These are phyloP conservation scores for Patella ulyssiponensis DNA, from an alignment of 2,888 invertebrate genomes.

Conservation along the genomic window DNA sequence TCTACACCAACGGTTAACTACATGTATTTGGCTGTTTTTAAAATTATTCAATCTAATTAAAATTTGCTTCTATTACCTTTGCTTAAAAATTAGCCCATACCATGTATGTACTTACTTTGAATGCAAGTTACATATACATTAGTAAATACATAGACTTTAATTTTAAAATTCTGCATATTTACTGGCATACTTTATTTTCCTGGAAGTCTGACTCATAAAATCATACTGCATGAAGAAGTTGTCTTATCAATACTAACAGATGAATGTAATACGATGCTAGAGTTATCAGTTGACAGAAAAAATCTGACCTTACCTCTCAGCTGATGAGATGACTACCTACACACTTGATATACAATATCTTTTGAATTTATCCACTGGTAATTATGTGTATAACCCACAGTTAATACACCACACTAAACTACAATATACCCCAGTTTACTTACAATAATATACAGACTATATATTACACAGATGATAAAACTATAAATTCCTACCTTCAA, in stretches of 20 bases:
- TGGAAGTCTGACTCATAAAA: too few relatives aligned
- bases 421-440: neutral
- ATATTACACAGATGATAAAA: neutral
- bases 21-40: too few relatives aligned
- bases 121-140: too few relatives aligned
- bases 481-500: constrained; percentile 2
- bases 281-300: neutral
- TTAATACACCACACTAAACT: neutral
- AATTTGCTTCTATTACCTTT: neutral
- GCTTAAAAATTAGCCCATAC: too few relatives aligned
- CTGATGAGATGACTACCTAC: neutral
- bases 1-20: too few relatives aligned
- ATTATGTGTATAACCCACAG: neutral
- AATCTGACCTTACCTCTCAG: neutral
- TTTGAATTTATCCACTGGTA: too few relatives aligned
- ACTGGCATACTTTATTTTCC: too few relatives aligned
- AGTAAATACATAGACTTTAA: too few relatives aligned
- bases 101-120: too few relatives aligned
- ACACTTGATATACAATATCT: neutral
- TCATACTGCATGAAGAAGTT: too few relatives aligned
- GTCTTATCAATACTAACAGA: neutral
- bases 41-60: neutral
- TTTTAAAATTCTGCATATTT: too few relatives aligned
- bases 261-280: neutral
- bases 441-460: neutral